Percentiles rank a stretch among this genome's conserved stretches.
Evolutionary conservation across 2,113 vertebrate genomes (phyloP).

Genomic region (Carettochelys insculpta): DNA sequence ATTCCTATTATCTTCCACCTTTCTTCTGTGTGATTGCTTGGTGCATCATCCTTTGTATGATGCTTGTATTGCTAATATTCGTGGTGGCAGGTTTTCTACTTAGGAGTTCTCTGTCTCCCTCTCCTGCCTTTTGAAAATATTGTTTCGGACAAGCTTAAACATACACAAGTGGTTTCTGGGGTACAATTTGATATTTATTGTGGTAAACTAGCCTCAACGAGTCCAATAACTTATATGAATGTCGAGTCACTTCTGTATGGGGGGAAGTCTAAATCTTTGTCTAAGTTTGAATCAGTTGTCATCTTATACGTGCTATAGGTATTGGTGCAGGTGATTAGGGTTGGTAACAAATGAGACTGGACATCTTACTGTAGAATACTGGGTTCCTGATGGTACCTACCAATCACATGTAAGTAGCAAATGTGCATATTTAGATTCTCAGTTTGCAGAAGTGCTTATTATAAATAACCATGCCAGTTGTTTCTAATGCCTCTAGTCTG

Average conservation of each 20-base stretch:
- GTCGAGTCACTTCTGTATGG: accelerated
- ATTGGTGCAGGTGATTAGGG: accelerated
- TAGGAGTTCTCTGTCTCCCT: neutral
- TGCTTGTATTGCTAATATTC: slow-evolving; percentile 23
- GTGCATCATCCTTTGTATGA: slow-evolving; percentile 22
- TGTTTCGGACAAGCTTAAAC: neutral
- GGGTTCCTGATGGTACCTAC: neutral
- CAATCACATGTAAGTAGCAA: neutral
- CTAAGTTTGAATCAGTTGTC: neutral
- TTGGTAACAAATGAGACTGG: neutral
- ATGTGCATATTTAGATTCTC: accelerated
- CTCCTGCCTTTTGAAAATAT: neutral
- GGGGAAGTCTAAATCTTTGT: neutral
- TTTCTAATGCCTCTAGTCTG: neutral
- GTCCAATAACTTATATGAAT: accelerated
- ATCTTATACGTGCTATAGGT: accelerated
- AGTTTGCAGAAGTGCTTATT: neutral
- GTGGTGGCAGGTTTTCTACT: neutral
- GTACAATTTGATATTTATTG: neutral
- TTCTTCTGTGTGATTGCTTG: slow-evolving; percentile 11
- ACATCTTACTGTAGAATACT: accelerated
- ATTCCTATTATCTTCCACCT: slow-evolving; percentile 62
- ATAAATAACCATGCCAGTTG: neutral
- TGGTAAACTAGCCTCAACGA: neutral
- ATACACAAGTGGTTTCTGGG: neutral